Evolutionary conservation across 2,888 invertebrate species (phyloP).

Genomic region (Unio pictorum): DNA sequence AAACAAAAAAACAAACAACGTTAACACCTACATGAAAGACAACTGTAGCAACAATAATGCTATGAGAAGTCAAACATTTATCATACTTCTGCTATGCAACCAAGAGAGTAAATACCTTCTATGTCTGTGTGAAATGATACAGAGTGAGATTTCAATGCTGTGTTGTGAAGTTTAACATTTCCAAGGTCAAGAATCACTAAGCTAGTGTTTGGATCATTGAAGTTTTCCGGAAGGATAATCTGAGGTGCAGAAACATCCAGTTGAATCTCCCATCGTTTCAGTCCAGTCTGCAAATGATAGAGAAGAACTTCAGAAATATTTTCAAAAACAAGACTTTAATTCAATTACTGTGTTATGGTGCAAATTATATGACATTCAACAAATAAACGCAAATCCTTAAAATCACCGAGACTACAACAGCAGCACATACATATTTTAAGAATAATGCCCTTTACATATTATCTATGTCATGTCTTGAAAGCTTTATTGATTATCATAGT

Average conservation of each 20-base stretch:
- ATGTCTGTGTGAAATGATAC: too few relatives aligned
- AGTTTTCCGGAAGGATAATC: conserved; percentile 86
- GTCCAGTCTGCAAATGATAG: conserved; percentile 40
- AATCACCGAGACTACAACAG: neutral
- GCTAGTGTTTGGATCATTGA: conserved; percentile 66
- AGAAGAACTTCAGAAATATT: neutral
- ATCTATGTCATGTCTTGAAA: too few relatives aligned
- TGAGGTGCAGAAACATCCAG: conserved; percentile 95
- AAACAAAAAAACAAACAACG: too few relatives aligned
- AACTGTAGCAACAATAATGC: too few relatives aligned
- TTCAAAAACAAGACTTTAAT: too few relatives aligned
- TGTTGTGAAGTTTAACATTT: conserved; percentile 78
- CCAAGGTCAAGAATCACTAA: conserved; percentile 90
- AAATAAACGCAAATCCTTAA: neutral
- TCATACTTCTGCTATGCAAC: too few relatives aligned
- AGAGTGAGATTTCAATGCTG: conserved; percentile 4
- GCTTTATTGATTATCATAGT: too few relatives aligned
- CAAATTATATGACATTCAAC: neutral
- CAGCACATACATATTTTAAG: too few relatives aligned
- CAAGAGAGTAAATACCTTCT: neutral
- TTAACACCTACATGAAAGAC: too few relatives aligned
- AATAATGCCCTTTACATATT: too few relatives aligned
- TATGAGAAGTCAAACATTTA: too few relatives aligned
- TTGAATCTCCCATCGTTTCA: conserved; percentile 84
- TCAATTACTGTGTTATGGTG: neutral